Evolutionary conservation across 2,797 vertebrate species (phyloP).

Genomic region (Diceros bicornis): DNA sequence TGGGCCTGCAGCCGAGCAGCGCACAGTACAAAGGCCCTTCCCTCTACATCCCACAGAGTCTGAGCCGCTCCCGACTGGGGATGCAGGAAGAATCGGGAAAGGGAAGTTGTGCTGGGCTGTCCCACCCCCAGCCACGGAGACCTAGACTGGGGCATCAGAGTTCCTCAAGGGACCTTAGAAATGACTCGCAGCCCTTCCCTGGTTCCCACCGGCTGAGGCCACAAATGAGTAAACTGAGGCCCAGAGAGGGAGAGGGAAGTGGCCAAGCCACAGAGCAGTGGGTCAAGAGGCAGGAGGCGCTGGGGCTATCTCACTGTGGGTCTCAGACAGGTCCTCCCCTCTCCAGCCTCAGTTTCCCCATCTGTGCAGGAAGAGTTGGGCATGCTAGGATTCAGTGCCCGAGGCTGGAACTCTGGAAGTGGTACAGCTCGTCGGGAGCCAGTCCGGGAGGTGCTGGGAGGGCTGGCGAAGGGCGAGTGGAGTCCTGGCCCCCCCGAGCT

Average conservation of each 20-base stretch:
- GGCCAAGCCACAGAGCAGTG: not conserved
- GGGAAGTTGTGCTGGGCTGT: not conserved
- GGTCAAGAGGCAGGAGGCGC: not conserved
- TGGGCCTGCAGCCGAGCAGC: not conserved
- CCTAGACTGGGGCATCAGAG: not conserved
- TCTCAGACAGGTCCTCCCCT: not conserved
- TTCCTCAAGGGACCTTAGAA: not conserved
- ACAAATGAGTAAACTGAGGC: not conserved
- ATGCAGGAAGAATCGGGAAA: not conserved
- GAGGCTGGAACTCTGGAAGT: not conserved
- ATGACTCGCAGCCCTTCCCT: not conserved
- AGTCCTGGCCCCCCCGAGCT: not conserved
- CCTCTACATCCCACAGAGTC: fast-evolving
- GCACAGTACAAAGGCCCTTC: not conserved
- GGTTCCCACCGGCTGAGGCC: not conserved
- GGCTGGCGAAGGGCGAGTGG: not conserved
- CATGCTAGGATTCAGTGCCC: not conserved
- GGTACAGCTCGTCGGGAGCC: not conserved
- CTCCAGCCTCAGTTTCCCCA: not conserved
- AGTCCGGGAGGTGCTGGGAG: not conserved
- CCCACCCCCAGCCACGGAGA: not conserved
- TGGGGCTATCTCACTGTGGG: not conserved
- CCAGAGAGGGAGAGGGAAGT: not conserved
- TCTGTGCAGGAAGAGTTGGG: not conserved
- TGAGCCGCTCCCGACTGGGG: fast-evolving